Evolutionary conservation across 2,113 vertebrate species (phyloP).

Genomic region (Cisticola juncidis): DNA sequence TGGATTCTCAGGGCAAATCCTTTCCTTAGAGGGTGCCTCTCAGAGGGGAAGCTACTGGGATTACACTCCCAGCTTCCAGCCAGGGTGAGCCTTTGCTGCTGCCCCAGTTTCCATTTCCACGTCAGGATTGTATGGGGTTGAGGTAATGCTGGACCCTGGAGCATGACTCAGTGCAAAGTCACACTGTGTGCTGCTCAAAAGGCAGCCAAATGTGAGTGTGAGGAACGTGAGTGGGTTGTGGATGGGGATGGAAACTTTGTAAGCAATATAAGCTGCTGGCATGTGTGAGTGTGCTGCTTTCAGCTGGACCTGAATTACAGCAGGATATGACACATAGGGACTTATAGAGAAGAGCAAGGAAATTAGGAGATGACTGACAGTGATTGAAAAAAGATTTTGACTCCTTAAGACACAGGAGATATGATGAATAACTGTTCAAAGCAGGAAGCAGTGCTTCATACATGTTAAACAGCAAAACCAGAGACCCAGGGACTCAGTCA

Average conservation of each 20-base stretch:
- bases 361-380: not conserved
- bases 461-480: not conserved
- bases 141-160: not conserved
- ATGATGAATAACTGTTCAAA: not conserved
- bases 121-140: not conserved
- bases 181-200: not conserved
- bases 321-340: not conserved
- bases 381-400: not conserved
- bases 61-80: not conserved
- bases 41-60: not conserved
- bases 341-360: not conserved
- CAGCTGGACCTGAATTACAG: not conserved
- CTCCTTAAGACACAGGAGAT: not conserved
- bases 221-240: not conserved
- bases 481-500: not conserved
- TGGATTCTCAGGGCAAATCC: not conserved
- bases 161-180: not conserved
- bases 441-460: not conserved
- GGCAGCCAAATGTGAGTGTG: not conserved
- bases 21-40: not conserved
- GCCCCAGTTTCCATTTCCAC: not conserved
- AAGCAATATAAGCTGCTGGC: not conserved
- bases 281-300: not conserved
- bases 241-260: not conserved
- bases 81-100: not conserved